Percentiles rank a stretch among this genome's conserved stretches.
phyloP scores from a whole-genome alignment of 2,113 vertebrate species.

The Nesogale talazaci region DNA sequence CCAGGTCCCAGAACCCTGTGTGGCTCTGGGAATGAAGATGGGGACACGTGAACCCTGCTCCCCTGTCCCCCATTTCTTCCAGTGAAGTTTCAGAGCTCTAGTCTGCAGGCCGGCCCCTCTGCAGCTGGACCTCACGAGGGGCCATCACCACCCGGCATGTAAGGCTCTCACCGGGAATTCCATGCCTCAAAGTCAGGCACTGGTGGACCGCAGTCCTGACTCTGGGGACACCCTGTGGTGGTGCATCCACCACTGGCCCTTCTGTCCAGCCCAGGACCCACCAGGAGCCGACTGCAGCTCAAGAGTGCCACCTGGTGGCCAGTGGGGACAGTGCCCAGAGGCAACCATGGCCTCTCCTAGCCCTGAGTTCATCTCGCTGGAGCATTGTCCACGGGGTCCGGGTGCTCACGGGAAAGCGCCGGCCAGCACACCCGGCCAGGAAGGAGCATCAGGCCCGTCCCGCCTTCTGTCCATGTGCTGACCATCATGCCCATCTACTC shows the following conservation, averaged over 20 bases:
- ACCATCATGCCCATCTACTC: too few species aligned
- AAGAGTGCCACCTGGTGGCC: slow-evolving; percentile 7
- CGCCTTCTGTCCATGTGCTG: too few species aligned
- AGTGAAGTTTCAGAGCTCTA: too few species aligned
- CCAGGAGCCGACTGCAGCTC: accelerated
- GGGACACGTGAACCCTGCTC: not conserved
- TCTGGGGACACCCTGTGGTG: not conserved
- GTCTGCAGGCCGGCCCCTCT: too few species aligned
- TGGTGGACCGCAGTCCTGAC: not conserved
- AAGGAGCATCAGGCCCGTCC: not conserved
- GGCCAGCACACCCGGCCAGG: not conserved
- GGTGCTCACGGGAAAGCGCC: not conserved
- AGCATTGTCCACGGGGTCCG: too few species aligned
- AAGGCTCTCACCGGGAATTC: too few species aligned
- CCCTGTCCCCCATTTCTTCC: not conserved
- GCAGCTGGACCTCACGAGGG: too few species aligned
- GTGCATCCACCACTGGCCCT: too few species aligned
- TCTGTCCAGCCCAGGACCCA: not conserved
- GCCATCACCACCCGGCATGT: too few species aligned
- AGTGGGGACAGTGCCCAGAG: too few species aligned
- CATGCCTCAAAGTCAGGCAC: accelerated
- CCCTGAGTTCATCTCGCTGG: not conserved
- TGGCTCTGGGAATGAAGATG: accelerated
- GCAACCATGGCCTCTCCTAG: not conserved
- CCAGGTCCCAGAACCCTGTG: not conserved